Conservation (phyloP, 2,888 invertebrate species). For the Chymomyza fuscimana region DNA sequence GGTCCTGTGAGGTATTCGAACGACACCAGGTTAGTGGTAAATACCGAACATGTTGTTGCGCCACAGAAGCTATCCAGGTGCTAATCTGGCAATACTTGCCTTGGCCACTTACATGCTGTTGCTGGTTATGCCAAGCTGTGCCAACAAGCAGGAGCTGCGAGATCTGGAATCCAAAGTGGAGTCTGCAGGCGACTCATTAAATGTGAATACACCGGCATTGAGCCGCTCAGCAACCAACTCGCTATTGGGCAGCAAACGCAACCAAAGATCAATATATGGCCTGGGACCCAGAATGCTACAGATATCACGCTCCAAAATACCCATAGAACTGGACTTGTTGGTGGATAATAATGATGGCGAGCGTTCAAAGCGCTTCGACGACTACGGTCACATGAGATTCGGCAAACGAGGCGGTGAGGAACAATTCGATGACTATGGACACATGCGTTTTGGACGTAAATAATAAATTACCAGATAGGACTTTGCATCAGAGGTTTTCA, state of each 20-base stretch:
- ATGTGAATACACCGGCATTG: conserved; percentile 13
- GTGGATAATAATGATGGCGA: conserved; percentile 73
- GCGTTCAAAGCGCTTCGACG: conserved; percentile 83
- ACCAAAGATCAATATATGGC: conserved; percentile 62
- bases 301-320: conserved; percentile 73
- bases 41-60: conserved; percentile 29
- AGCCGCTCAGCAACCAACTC: conserved; percentile 8
- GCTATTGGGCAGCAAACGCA: conserved; percentile 46
- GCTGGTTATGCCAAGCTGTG: conserved; percentile 36
- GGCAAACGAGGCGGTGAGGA: conserved; percentile 83
- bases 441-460: conserved; percentile 84
- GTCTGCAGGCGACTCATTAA: conserved; percentile 20
- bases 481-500: conserved; percentile 6
- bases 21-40: conserved; percentile 5
- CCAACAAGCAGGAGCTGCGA: conserved; percentile 45
- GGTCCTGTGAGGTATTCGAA: not conserved
- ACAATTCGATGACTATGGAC: conserved; percentile 87
- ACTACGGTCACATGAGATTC: conserved; percentile 86
- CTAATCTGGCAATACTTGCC: conserved; percentile 23
- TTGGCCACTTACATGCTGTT: conserved; percentile 26
- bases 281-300: conserved; percentile 57
- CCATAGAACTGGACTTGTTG: conserved; percentile 75
- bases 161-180: conserved; percentile 52
- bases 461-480: not conserved
- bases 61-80: conserved; percentile 6